A percentile compares a stretch with the other conserved stretches of the same genome.
These are phyloP conservation scores for Astur gentilis DNA, from an alignment of 2,113 vertebrate species.

Conservation along the genomic window DNA sequence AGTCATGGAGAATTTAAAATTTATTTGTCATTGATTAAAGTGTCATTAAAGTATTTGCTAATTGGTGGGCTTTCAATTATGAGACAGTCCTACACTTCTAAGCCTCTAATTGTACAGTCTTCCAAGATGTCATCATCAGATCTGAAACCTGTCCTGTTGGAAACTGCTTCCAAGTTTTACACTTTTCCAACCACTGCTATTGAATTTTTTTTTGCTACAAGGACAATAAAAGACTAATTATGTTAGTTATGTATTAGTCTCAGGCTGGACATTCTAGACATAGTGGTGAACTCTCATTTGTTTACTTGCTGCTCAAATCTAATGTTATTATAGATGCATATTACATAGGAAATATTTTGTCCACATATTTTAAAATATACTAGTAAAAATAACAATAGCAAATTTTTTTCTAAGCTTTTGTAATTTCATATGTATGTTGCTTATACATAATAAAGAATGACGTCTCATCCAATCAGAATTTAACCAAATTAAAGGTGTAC, in stretches of 20 bases:
- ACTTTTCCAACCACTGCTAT: slow-evolving; percentile 18
- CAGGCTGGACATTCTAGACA: background rate
- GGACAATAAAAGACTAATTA: slow-evolving; percentile 60
- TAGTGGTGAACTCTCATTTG: slow-evolving; percentile 24
- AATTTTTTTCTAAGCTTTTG: background rate
- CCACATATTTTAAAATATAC: slow-evolving; percentile 15
- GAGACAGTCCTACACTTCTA: background rate
- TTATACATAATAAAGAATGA: background rate
- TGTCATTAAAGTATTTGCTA: background rate
- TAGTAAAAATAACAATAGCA: background rate
- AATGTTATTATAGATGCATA: background rate
- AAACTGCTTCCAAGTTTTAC: slow-evolving; percentile 36
- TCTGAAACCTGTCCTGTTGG: slow-evolving; percentile 24
- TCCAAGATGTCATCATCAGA: background rate
- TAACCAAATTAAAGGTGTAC: background rate
- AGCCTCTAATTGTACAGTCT: background rate
- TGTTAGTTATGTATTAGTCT: slow-evolving; percentile 20
- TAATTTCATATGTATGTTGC: background rate
- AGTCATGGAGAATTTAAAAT: background rate
- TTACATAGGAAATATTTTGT: slow-evolving; percentile 30
- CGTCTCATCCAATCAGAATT: background rate
- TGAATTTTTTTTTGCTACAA: slow-evolving; percentile 50
- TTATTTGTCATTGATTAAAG: background rate
- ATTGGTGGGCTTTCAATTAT: background rate
- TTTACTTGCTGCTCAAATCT: slow-evolving; percentile 30